These are phyloP conservation scores for Volucella inflata DNA, from an alignment of 2,888 invertebrate species.

Conservation along the genomic window DNA sequence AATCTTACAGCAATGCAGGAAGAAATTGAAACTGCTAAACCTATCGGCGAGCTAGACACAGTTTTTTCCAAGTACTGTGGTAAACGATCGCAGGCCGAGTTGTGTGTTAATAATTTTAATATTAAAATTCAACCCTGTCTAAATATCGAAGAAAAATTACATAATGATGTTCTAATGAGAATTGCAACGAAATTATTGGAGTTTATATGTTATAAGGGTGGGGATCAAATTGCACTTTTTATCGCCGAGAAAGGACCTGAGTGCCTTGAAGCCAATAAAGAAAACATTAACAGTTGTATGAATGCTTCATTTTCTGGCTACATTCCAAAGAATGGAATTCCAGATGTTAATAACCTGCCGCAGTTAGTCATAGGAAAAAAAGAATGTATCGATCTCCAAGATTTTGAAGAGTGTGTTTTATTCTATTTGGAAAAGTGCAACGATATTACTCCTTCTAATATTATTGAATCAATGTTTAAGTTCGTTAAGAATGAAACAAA, in stretches of 20 bases:
- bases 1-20: constrained; percentile 86
- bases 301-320: constrained; percentile 86
- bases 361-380: constrained; percentile 86
- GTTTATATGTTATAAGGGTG: constrained; percentile 91
- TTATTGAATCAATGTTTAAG: constrained; percentile 90
- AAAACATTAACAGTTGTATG: constrained; percentile 86
- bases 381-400: constrained; percentile 81
- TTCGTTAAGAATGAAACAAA: constrained; percentile 88
- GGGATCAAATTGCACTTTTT: constrained; percentile 92
- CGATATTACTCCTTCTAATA: constrained; percentile 91
- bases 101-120: constrained; percentile 87
- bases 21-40: constrained; percentile 89
- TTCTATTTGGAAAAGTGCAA: constrained; percentile 86
- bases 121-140: constrained; percentile 87
- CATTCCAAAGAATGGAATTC: constrained; percentile 83
- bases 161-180: constrained; percentile 87
- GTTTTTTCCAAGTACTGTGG: constrained; percentile 90
- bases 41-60: constrained; percentile 87
- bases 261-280: constrained; percentile 87
- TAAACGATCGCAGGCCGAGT: constrained; percentile 82
- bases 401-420: constrained; percentile 81
- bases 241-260: constrained; percentile 92
- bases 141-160: constrained; percentile 86
- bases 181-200: constrained; percentile 88
- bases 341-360: constrained; percentile 84